Evolutionary conservation across 2,888 invertebrate genomes (phyloP).

Genomic region (Acanthacorydalis orientalis): DNA sequence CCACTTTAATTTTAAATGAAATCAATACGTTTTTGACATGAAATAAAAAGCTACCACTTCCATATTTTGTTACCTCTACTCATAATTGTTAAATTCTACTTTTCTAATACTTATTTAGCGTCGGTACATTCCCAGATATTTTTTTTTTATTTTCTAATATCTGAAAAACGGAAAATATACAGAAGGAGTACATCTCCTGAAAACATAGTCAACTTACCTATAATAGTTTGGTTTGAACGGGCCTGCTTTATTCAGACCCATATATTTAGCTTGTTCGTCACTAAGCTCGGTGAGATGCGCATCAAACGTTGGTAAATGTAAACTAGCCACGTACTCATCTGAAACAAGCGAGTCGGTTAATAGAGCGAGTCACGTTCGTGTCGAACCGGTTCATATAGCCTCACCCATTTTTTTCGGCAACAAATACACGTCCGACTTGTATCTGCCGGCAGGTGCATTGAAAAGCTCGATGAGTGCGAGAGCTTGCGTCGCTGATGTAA

Average conservation of each 20-base stretch:
- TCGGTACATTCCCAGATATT: too few species aligned
- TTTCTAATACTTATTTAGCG: too few species aligned
- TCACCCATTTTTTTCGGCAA: constrained; percentile 96
- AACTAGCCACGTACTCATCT: constrained; percentile 96
- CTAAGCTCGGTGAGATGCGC: constrained; percentile 90
- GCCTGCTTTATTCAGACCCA: constrained; percentile 93
- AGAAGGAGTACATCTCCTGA: too few species aligned
- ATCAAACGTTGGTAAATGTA: constrained; percentile 94
- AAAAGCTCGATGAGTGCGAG: constrained; percentile 92
- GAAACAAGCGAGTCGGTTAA: constrained; percentile 15
- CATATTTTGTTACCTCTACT: too few species aligned
- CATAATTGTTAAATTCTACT: too few species aligned
- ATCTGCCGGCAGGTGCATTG: constrained; percentile 86
- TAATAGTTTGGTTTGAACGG: constrained; percentile 99
- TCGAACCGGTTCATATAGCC: constrained; percentile 13
- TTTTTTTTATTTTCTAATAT: too few species aligned
- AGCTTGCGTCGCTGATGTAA: constrained; percentile 94
- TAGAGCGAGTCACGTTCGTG: background rate
- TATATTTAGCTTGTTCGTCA: constrained; percentile 94
- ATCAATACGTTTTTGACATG: too few species aligned
- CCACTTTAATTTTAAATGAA: too few species aligned
- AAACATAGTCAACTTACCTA: constrained; percentile 39
- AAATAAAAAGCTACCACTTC: too few species aligned
- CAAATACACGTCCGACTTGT: constrained; percentile 93
- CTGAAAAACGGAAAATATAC: too few species aligned